Evolutionary conservation across 2,797 vertebrate genomes (phyloP).

Genomic region (Rhabdophis nuchalis): DNA sequence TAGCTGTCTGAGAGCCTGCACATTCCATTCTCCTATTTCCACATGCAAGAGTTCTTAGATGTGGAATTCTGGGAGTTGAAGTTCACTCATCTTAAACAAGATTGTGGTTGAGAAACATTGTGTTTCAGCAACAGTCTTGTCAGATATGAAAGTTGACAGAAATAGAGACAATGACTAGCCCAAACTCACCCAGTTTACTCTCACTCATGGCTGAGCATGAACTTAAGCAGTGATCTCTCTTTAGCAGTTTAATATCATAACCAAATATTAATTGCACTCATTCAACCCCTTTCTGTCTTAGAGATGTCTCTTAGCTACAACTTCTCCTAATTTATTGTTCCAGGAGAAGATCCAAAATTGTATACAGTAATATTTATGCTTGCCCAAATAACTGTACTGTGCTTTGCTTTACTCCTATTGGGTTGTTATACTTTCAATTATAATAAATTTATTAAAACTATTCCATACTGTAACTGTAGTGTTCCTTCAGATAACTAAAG

Average conservation of each 20-base stretch:
- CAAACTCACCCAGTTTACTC: background rate
- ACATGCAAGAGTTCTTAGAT: background rate
- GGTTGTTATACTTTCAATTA: conserved; percentile 12
- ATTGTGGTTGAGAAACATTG: background rate
- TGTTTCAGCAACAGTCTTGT: background rate
- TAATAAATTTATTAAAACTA: conserved; percentile 26
- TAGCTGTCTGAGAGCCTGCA: background rate
- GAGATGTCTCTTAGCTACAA: conserved; percentile 1
- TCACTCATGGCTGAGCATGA: background rate
- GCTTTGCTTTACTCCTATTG: background rate
- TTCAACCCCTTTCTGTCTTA: background rate
- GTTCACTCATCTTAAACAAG: background rate
- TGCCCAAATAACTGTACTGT: conserved; percentile 1
- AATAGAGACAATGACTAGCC: background rate
- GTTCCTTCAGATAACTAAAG: conserved; percentile 1
- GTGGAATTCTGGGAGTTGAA: background rate
- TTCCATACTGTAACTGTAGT: background rate
- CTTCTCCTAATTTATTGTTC: background rate
- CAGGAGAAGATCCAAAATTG: background rate
- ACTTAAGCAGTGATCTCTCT: background rate
- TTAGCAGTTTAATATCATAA: background rate
- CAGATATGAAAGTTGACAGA: background rate
- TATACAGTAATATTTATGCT: conserved; percentile 10
- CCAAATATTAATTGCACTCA: background rate
- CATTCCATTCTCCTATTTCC: background rate